phyloP scores from a whole-genome alignment of 2,113 vertebrate species.

The Empidonax traillii region DNA sequence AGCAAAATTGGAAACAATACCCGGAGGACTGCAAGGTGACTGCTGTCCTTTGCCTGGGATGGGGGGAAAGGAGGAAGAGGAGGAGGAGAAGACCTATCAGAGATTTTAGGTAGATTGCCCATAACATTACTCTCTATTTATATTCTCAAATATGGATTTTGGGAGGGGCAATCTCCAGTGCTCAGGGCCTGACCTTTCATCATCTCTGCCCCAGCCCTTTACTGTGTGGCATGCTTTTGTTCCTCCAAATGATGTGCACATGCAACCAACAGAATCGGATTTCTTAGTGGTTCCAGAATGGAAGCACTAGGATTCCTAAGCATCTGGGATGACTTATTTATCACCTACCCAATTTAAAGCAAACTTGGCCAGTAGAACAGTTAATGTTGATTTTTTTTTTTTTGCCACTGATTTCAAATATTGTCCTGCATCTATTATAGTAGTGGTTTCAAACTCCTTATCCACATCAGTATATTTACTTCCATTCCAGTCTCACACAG shows the following conservation, averaged over 20 bases:
- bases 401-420: background rate
- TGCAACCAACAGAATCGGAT: background rate
- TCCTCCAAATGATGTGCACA: rapidly evolving
- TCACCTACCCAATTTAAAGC: background rate
- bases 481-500: background rate
- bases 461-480: background rate
- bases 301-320: background rate
- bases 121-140: background rate
- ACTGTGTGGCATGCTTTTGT: background rate
- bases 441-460: background rate
- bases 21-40: background rate
- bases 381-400: background rate
- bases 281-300: background rate
- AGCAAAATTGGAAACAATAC: background rate
- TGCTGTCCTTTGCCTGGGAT: background rate
- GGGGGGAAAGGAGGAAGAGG: background rate
- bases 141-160: background rate
- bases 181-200: background rate
- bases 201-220: background rate
- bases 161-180: background rate
- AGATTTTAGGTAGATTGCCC: background rate
- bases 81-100: background rate
- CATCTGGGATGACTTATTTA: background rate
- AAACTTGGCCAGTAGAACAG: background rate
- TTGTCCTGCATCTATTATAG: background rate